These are phyloP conservation scores for Drosophila nasuta DNA, from an alignment of 1,140 invertebrate species.

Conservation along the genomic window DNA sequence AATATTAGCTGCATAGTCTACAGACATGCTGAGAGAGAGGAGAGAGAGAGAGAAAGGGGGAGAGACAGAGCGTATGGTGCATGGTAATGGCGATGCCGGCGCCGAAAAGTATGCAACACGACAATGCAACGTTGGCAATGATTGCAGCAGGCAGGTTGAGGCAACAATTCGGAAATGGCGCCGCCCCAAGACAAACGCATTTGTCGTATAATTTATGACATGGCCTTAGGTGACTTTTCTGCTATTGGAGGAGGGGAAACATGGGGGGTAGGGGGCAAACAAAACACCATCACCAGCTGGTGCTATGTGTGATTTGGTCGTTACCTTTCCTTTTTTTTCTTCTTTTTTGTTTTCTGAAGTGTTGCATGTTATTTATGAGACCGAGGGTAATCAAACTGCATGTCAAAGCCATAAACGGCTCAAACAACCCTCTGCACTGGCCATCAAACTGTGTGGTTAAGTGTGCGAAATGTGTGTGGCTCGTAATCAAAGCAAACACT, in stretches of 20 bases:
- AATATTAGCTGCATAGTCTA: constrained; percentile 79
- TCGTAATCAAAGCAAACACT: constrained; percentile 58
- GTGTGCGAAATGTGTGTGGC: constrained; percentile 42
- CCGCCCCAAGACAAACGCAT: constrained; percentile 76
- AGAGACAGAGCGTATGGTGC: background rate
- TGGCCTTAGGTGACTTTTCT: constrained; percentile 25
- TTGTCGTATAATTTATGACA: constrained; percentile 82
- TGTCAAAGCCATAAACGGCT: constrained; percentile 62
- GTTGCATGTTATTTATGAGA: constrained; percentile 79
- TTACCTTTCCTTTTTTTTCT: constrained; percentile 39
- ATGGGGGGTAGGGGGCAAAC: background rate
- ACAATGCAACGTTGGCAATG: constrained; percentile 73
- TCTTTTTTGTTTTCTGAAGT: constrained; percentile 44
- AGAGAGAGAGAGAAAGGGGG: background rate
- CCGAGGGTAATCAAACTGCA: constrained; percentile 60
- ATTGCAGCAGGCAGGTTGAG: constrained; percentile 55
- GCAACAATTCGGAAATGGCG: constrained; percentile 51
- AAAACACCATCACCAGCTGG: constrained; percentile 23
- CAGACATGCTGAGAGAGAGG: background rate
- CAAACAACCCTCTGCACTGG: constrained; percentile 42
- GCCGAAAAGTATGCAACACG: constrained; percentile 77
- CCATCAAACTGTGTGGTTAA: constrained; percentile 68
- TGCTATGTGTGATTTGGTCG: constrained; percentile 67
- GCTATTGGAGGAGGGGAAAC: background rate
- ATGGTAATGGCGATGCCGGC: constrained; percentile 32